These are phyloP conservation scores for Nesoenas mayeri DNA, from an alignment of 2,113 vertebrate species.

Conservation along the genomic window DNA sequence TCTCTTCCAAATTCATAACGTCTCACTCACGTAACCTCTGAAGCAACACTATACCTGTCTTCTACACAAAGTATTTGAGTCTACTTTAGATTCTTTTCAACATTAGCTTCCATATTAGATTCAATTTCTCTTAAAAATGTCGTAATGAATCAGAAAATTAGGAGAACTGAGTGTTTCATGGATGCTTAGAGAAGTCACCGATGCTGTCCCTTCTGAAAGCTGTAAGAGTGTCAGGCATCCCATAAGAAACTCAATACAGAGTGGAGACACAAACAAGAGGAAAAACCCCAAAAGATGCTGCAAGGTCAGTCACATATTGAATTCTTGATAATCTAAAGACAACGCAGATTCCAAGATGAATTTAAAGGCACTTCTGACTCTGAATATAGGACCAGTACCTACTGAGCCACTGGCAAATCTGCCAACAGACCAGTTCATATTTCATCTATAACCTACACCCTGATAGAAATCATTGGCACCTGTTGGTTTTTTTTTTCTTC, in stretches of 20 bases:
- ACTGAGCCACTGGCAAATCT: background rate
- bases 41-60: background rate
- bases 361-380: background rate
- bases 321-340: background rate
- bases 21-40: background rate
- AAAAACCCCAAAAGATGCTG: background rate
- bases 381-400: background rate
- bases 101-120: background rate
- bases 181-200: background rate
- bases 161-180: background rate
- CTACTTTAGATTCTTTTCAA: background rate
- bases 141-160: background rate
- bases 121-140: background rate
- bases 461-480: background rate
- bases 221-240: background rate
- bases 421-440: background rate
- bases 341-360: background rate
- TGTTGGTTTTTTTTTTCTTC: background rate
- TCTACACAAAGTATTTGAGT: background rate
- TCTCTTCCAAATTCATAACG: background rate
- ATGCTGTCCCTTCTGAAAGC: background rate
- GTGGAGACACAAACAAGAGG: background rate
- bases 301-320: background rate
- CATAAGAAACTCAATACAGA: background rate
- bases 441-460: background rate